Evolutionary conservation across 2,797 vertebrate species (phyloP).

Genomic region (Octomys mimax): DNA sequence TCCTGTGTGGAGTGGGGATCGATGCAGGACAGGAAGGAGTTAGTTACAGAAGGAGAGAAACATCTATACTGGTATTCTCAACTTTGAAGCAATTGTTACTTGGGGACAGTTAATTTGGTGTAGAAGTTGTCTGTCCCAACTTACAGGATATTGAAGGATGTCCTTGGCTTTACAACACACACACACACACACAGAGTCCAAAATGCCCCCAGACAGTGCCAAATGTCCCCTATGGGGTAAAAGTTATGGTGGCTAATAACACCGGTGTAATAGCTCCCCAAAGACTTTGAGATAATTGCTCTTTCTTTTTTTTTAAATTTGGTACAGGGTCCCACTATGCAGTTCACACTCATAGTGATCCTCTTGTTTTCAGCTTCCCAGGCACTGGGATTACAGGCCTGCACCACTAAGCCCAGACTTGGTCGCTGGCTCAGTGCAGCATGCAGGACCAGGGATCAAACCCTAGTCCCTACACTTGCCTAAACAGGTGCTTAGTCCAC

Average conservation of each 20-base stretch:
- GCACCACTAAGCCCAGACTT: too few species aligned
- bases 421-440: too few species aligned
- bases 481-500: too few species aligned
- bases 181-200: too few species aligned
- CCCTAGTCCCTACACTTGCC: too few species aligned
- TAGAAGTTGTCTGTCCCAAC: background rate
- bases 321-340: too few species aligned
- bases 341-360: too few species aligned
- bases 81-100: background rate
- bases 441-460: too few species aligned
- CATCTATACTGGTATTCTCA: background rate
- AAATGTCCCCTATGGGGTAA: background rate
- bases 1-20: background rate
- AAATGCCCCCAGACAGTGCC: background rate
- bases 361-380: too few species aligned
- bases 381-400: too few species aligned
- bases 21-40: background rate
- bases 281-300: background rate
- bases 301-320: too few species aligned
- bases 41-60: background rate
- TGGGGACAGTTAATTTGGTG: background rate
- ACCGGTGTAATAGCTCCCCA: background rate
- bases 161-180: background rate
- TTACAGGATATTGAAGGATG: background rate
- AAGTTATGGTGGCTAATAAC: background rate